Evolutionary conservation across 2,113 vertebrate genomes (phyloP).

Genomic region (Probosciger aterrimus): DNA sequence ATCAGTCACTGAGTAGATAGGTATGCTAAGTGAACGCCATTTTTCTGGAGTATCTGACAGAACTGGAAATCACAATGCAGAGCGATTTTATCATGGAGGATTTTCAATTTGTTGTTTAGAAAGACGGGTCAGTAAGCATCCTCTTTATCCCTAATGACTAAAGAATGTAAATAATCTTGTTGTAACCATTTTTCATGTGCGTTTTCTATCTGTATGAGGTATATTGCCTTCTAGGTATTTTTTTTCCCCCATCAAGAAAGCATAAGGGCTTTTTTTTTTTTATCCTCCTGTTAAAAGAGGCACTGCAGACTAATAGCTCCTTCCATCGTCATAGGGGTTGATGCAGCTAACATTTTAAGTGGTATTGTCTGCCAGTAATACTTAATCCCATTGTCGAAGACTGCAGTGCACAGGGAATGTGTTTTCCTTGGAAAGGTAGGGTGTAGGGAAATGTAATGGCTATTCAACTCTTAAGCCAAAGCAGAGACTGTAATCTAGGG

Average conservation of each 20-base stretch:
- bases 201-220: conserved; percentile 57
- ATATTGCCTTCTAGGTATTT: conserved; percentile 49
- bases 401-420: not conserved
- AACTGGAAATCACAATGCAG: conserved; percentile 64
- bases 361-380: conserved; percentile 27
- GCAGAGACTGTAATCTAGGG: not conserved
- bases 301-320: conserved; percentile 26
- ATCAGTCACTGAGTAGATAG: conserved; percentile 48
- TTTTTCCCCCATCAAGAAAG: not conserved
- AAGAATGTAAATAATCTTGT: conserved; percentile 72
- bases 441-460: not conserved
- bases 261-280: not conserved
- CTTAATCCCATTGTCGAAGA: not conserved
- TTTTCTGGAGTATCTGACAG: conserved; percentile 68
- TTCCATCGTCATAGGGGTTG: conserved; percentile 15
- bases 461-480: conserved; percentile 24
- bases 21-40: conserved; percentile 53
- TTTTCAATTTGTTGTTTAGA: conserved; percentile 74
- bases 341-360: conserved; percentile 15
- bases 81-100: conserved; percentile 65
- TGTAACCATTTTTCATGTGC: conserved; percentile 58
- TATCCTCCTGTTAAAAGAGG: conserved; percentile 1
- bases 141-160: conserved; percentile 71
- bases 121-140: conserved; percentile 67
- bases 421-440: conserved; percentile 23